These are phyloP conservation scores for Drosophila ananassae DNA, from an alignment of 1,140 invertebrate genomes.

Conservation along the genomic window DNA sequence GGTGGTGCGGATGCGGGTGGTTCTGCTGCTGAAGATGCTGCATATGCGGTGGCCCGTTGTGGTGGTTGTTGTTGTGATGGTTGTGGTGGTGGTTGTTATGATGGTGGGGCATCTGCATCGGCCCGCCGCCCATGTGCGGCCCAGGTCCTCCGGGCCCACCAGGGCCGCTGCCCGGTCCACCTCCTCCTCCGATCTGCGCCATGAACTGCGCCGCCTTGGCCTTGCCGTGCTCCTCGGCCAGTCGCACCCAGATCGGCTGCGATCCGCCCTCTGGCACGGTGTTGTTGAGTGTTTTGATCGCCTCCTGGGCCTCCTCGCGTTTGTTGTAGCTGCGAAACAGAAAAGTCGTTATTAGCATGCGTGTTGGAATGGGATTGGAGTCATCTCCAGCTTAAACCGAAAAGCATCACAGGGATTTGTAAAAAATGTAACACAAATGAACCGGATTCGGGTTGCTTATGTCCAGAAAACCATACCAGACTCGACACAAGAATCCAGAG, in stretches of 20 bases:
- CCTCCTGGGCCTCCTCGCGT: slow-evolving; percentile 93
- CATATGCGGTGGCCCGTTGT: slow-evolving; percentile 43
- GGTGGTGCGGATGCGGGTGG: slow-evolving; percentile 25
- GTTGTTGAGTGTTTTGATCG: slow-evolving; percentile 93
- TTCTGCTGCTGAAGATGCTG: slow-evolving; percentile 43
- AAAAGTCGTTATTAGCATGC: too few relatives aligned
- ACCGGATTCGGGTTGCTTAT: too few relatives aligned
- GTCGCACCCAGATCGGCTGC: slow-evolving; percentile 91
- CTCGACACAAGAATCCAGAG: neutral
- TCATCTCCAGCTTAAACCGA: too few relatives aligned
- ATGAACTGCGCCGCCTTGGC: slow-evolving; percentile 88
- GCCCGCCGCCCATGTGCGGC: slow-evolving; percentile 39
- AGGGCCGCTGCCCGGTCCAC: slow-evolving; percentile 18
- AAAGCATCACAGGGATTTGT: too few relatives aligned
- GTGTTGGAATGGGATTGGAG: neutral
- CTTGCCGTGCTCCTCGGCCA: slow-evolving; percentile 97
- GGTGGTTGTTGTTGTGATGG: slow-evolving; percentile 14
- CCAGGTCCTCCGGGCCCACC: slow-evolving; percentile 25
- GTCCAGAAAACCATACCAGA: too few relatives aligned
- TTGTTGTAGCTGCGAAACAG: slow-evolving; percentile 88
- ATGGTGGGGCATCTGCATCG: slow-evolving; percentile 29
- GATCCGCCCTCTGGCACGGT: slow-evolving; percentile 92
- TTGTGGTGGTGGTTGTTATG: slow-evolving; percentile 41
- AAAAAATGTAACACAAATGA: too few relatives aligned
- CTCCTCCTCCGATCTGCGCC: slow-evolving; percentile 39